Base-by-base conservation (phyloP, 2,113 vertebrate species). In the Cettia cetti region DNA sequence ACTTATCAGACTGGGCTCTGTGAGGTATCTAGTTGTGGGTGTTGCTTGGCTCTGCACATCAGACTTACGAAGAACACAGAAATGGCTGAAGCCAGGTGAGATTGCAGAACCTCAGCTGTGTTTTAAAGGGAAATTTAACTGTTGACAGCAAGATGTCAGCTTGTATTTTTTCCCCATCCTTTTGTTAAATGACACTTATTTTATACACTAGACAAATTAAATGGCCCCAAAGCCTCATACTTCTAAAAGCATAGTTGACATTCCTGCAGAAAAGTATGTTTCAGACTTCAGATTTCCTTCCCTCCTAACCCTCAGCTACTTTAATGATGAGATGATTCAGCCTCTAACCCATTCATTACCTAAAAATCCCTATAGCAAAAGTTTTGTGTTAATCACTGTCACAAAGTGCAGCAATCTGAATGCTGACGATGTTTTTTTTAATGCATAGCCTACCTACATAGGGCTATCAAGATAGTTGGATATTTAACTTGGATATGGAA, bases 391-490 rank as follows among this genome's bases (percentile, higher is more conserved):
- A 72, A 63, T 64, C 1, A 1, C 30, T 28, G 47, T 64, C 18
- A 28, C 37, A 40, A 69, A 52, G 27, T 81, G 42, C 79, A 66
- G 54, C 64, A 50, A 82, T 87, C 54, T 66, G 56, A 80, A 49
- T 79, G 82, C 91, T 86, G 85, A 93, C 60, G 83, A 37, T 22
- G 44, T 37, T 90, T 93, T 90, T 93, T 90, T 86, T 79, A 57
- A 93, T 68, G 60, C 54, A 42, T 52, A 90, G 42, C 26, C 27
- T 16, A 59, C 79, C 50, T 88, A 50, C 54, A 86, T 2, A 65
- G 61, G n/a, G 1, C 0, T 35, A 75, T 63, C 60, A 78, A 56
- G 57, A 50, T 39, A 31, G 89, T 82, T 86, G n/a, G 86, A 94
- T 65, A 89, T 87, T 92, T 86, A 40, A 47, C 27, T 94, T 75